These are phyloP conservation scores for Mechanitis mazaeus DNA, from an alignment of 2,888 invertebrate species.

Conservation along the genomic window DNA sequence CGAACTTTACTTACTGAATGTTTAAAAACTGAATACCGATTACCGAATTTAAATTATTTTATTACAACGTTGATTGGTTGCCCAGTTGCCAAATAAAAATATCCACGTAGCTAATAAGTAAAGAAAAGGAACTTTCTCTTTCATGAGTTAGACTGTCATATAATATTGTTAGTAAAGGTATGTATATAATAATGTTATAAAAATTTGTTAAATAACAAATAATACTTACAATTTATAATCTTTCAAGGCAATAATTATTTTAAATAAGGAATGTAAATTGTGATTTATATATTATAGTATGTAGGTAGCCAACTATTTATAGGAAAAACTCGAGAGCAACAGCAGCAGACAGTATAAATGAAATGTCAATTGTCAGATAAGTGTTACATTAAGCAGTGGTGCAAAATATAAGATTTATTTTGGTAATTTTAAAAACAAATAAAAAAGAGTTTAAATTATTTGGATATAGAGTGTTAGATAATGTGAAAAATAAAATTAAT, in stretches of 20 bases:
- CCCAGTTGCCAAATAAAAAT: constrained; percentile 3
- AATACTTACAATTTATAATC: too few relatives aligned
- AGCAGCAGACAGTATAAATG: not conserved
- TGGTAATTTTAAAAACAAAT: too few relatives aligned
- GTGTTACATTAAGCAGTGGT: not conserved
- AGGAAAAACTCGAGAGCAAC: constrained; percentile 7
- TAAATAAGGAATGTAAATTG: not conserved
- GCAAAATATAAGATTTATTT: too few relatives aligned
- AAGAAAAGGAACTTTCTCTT: not conserved
- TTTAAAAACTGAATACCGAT: not conserved
- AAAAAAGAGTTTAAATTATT: too few relatives aligned
- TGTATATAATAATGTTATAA: too few relatives aligned
- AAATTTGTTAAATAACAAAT: too few relatives aligned
- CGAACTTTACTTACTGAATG: constrained; percentile 1
- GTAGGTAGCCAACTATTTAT: too few relatives aligned
- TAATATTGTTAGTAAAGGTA: too few relatives aligned
- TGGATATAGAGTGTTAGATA: too few relatives aligned
- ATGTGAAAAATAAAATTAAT: too few relatives aligned
- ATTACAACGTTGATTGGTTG: constrained; percentile 2
- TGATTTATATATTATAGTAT: too few relatives aligned
- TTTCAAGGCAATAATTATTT: not conserved
- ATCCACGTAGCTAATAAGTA: not conserved
- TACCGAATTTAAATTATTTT: not conserved
- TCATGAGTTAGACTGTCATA: too few relatives aligned
- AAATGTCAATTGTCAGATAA: constrained; percentile 5